These are phyloP conservation scores for Tachypleus tridentatus DNA, from an alignment of 1,140 invertebrate species.

Conservation along the genomic window DNA sequence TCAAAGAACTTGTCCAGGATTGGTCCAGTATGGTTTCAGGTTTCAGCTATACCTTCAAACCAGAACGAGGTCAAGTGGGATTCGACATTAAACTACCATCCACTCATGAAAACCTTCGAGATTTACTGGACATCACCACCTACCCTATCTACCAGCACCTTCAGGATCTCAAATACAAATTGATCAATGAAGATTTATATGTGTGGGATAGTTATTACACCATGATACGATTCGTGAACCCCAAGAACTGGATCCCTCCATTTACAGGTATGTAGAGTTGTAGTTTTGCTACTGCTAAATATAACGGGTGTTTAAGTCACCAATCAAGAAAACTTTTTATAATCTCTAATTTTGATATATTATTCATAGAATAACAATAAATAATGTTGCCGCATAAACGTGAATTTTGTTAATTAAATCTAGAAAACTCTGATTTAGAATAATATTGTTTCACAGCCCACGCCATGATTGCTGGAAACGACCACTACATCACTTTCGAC, in stretches of 20 bases:
- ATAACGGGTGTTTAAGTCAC: too few species aligned
- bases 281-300: too few species aligned
- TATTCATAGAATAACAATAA: too few species aligned
- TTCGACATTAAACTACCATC: constrained; percentile 13
- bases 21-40: constrained; percentile 9
- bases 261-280: constrained; percentile 9
- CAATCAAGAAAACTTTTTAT: too few species aligned
- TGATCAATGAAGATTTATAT: constrained; percentile 16
- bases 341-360: too few species aligned
- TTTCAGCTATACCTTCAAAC: constrained; percentile 11
- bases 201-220: constrained; percentile 20
- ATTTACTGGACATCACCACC: constrained; percentile 12
- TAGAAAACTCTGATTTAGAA: not conserved
- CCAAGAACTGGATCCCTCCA: constrained; percentile 11
- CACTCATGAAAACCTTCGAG: constrained; percentile 3
- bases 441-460: constrained; percentile 22
- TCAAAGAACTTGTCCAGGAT: constrained; percentile 10
- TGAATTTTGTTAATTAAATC: too few species aligned
- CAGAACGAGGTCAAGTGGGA: constrained; percentile 9
- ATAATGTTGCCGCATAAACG: too few species aligned
- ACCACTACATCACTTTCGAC: constrained; percentile 79
- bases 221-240: constrained; percentile 10
- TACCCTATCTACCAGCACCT: constrained; percentile 15
- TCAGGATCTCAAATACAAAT: constrained; percentile 3
- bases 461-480: constrained; percentile 55